These are phyloP conservation scores for Scatophagus argus DNA, from an alignment of 2,113 vertebrate species.

Conservation along the genomic window DNA sequence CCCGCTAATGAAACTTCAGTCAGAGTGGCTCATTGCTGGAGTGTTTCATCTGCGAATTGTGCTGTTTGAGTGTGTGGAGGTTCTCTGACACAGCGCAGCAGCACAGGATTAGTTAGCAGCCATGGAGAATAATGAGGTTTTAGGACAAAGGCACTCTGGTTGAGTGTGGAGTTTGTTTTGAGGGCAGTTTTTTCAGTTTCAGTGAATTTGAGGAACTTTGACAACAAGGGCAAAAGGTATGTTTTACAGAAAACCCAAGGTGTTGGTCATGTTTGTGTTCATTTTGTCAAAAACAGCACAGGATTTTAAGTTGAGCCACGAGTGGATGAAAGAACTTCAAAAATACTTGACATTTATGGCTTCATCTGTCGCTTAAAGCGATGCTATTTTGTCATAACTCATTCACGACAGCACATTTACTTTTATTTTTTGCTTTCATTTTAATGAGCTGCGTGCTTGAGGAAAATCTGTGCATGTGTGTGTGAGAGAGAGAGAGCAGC, in stretches of 20 bases:
- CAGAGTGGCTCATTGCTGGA: constrained; percentile 51
- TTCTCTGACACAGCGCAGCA: constrained; percentile 42
- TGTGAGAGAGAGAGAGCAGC: too few species aligned
- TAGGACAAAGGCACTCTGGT: constrained; percentile 38
- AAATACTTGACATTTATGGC: neutral
- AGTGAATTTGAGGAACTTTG: constrained; percentile 2
- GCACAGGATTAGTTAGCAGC: constrained; percentile 45
- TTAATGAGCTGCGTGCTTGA: too few species aligned
- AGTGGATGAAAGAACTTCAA: neutral
- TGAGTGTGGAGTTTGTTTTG: constrained; percentile 22
- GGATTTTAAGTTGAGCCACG: neutral
- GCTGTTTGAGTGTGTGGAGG: constrained; percentile 32
- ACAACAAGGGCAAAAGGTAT: neutral
- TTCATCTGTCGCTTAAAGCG: too few species aligned
- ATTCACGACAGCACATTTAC: too few species aligned
- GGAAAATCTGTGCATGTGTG: too few species aligned
- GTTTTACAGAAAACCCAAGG: constrained; percentile 1
- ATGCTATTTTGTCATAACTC: neutral
- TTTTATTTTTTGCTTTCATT: too few species aligned
- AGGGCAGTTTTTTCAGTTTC: constrained; percentile 5
- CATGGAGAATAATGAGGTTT: constrained; percentile 51
- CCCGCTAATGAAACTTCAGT: constrained; percentile 70
- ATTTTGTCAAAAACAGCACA: neutral
- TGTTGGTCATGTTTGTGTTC: neutral
- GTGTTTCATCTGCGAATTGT: constrained; percentile 42